Percentiles rank a stretch among this genome's conserved stretches.
These are phyloP conservation scores for Acholoe squamosa DNA, from an alignment of 2,888 invertebrate genomes.

Conservation along the genomic window DNA sequence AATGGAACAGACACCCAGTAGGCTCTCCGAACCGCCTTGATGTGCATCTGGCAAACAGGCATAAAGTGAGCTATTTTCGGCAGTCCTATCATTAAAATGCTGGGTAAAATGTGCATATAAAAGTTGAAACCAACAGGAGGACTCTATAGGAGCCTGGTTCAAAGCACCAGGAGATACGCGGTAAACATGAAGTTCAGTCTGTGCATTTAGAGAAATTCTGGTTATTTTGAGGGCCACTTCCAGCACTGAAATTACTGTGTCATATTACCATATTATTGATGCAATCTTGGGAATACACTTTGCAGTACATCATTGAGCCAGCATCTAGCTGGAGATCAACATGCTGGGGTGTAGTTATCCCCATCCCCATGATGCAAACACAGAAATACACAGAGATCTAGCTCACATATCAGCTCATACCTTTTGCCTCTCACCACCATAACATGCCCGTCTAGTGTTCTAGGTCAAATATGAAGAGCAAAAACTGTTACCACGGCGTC, in stretches of 20 bases:
- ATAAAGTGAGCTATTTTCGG: too few species aligned
- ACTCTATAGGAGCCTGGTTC: background rate
- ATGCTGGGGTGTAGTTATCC: too few species aligned
- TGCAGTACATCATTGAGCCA: too few species aligned
- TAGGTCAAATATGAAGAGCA: constrained; percentile 7
- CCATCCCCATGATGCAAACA: background rate
- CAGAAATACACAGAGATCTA: too few species aligned
- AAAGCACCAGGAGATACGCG: background rate
- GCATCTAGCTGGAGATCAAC: too few species aligned
- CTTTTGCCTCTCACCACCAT: background rate
- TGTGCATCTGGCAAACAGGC: too few species aligned
- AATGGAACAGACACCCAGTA: background rate
- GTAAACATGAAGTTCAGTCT: too few species aligned
- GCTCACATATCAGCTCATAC: background rate
- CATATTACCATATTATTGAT: too few species aligned
- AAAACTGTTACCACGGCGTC: background rate
- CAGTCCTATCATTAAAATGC: background rate
- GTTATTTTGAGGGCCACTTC: too few species aligned
- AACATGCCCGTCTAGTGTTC: background rate
- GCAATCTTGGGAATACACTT: too few species aligned
- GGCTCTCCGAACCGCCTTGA: background rate
- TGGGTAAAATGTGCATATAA: background rate
- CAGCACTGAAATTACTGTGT: too few species aligned
- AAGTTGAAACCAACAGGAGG: background rate
- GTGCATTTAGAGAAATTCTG: too few species aligned